Conservation (phyloP, 1,140 invertebrate species). For the Neoseiulus cucumeris region DNA sequence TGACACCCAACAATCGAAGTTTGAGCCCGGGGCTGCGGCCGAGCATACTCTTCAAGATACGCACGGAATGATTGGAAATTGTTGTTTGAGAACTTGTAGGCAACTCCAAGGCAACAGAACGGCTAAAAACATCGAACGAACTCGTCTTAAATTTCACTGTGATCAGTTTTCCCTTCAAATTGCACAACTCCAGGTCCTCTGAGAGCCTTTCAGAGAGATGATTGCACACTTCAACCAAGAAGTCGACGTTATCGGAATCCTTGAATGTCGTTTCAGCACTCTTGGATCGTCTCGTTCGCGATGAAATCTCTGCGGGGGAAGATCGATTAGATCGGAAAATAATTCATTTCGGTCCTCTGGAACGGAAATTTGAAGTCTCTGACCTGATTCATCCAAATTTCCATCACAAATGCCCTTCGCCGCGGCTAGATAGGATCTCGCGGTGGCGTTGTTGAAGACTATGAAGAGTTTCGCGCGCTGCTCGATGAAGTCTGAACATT, state of each 20-base stretch:
- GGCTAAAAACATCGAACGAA: background rate
- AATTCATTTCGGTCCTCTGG: too few relatives aligned
- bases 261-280: constrained; percentile 1
- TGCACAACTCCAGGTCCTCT: background rate
- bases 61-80: background rate
- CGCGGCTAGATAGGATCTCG: constrained; percentile 33
- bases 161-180: background rate
- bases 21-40: background rate
- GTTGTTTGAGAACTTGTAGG: too few relatives aligned
- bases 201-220: background rate
- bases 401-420: constrained; percentile 33
- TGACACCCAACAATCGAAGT: background rate
- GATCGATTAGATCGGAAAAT: too few relatives aligned
- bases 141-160: background rate
- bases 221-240: background rate
- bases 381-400: constrained; percentile 24
- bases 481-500: constrained; percentile 32
- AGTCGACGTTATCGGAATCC: background rate
- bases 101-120: background rate
- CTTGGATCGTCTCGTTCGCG: constrained; percentile 12
- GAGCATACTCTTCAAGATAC: background rate
- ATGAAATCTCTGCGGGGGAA: too few relatives aligned
- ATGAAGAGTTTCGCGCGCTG: constrained; percentile 31
- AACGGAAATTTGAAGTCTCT: too few relatives aligned
- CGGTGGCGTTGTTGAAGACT: constrained; percentile 31